Base-by-base conservation (phyloP, 2,888 invertebrate species). In the Xanthorhoe spadicearia region DNA sequence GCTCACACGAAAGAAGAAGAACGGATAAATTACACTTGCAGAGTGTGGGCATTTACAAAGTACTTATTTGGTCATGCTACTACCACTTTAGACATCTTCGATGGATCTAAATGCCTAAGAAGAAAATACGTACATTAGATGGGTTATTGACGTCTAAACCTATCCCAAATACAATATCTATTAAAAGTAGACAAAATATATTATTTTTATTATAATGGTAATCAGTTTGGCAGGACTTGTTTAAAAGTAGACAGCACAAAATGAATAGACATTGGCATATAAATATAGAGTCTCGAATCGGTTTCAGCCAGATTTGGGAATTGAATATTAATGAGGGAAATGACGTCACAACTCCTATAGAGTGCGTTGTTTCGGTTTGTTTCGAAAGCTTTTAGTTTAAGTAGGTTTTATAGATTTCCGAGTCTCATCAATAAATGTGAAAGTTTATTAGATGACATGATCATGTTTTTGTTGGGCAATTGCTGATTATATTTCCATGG, bases 281-380 rank as follows among this genome's bases (percentile, higher is more conserved):
- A 62, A 46, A 59, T 59, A 18, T 19, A 38, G 38, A n/a, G 51
- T 18, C 50, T 38, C 38, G 38, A 59, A 38, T 38, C 59, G 51
- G 58, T n/a, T n/a, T n/a, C n/a, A n/a, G n/a, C n/a, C n/a, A n/a
- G 66, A 66, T 59, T 62, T 66, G 48, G 19, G 57, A 51, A 62
- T 67, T 52, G 67, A 67, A 67, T 67, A 67, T 55, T 63, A 61
- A 67, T 67, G 67, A 63, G 52, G 23, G 0, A 54, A 49, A 43
- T 64, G 54, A 64, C 64, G 64, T 64, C 64, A 64, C 49, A 43
- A 53, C 48, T 57, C 15, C 57, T 43, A 54, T 59, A 15, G 54
- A 32, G 59, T 43, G 59, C 58, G 58, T 53, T 55, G 54, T 35
- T 53, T 50, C 19, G n/a, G 52, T 53, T 59, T 54, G 49, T 13